phyloP scores from a whole-genome alignment of 2,113 vertebrate species.

The Gobio gobio region DNA sequence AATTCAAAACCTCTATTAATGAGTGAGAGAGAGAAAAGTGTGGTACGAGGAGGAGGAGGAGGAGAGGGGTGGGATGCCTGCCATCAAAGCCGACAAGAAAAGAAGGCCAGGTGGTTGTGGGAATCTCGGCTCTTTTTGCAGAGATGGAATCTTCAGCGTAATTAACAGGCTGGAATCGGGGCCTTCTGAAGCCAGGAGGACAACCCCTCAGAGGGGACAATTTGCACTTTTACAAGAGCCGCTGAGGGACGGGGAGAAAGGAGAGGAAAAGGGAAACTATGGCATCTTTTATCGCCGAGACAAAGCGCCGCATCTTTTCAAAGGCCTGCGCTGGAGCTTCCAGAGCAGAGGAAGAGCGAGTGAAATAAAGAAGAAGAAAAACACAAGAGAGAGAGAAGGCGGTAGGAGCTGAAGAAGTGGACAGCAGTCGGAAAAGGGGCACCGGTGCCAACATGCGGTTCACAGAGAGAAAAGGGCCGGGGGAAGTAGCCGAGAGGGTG shows the following conservation, averaged over 20 bases:
- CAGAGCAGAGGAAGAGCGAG: slow-evolving; percentile 67
- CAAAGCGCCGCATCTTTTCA: slow-evolving; percentile 82
- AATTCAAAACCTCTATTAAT: slow-evolving; percentile 89
- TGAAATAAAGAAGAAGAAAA: slow-evolving; percentile 44
- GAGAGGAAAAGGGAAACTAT: slow-evolving; percentile 82
- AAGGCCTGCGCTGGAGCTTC: slow-evolving; percentile 76
- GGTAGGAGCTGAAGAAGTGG: slow-evolving; percentile 55
- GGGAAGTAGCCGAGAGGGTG: slow-evolving; percentile 42
- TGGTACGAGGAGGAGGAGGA: slow-evolving; percentile 68
- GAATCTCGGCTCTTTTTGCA: slow-evolving; percentile 60
- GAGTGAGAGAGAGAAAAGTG: slow-evolving; percentile 64
- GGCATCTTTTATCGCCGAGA: slow-evolving; percentile 81
- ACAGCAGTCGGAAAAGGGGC: slow-evolving; percentile 56
- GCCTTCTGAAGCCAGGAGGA: slow-evolving; percentile 75
- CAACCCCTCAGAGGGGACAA: slow-evolving; percentile 78
- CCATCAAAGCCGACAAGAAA: slow-evolving; percentile 81
- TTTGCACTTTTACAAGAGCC: slow-evolving; percentile 83
- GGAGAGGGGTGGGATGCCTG: slow-evolving; percentile 73
- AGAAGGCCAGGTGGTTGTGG: slow-evolving; percentile 82
- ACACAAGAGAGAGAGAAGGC: slow-evolving; percentile 36
- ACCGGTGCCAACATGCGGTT: slow-evolving; percentile 65
- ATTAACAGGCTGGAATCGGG: slow-evolving; percentile 68
- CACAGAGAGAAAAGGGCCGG: slow-evolving; percentile 57
- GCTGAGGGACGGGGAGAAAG: slow-evolving; percentile 74
- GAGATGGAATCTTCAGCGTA: slow-evolving; percentile 56